Conservation (phyloP, 2,888 invertebrate species). For the Pyrochroa serraticornis region DNA sequence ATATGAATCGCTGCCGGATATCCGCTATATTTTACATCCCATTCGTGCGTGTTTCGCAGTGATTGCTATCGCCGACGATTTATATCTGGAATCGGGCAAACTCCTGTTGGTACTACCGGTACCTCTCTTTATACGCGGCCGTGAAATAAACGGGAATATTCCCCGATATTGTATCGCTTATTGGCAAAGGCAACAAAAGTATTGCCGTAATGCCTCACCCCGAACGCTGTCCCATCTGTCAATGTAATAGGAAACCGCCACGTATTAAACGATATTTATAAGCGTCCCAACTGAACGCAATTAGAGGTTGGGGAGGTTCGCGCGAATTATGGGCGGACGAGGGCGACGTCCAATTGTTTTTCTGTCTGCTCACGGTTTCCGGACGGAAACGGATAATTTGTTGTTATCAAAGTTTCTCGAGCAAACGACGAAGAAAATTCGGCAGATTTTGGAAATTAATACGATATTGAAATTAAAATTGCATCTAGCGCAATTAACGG, state of each 20-base stretch:
- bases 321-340: too few species aligned
- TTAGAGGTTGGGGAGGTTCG: not conserved
- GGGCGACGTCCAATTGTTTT: too few species aligned
- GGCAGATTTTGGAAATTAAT: too few species aligned
- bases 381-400: too few species aligned
- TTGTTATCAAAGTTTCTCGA: too few species aligned
- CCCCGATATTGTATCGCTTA: slow-evolving; percentile 9
- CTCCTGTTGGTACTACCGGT: not conserved
- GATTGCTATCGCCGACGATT: slow-evolving; percentile 36
- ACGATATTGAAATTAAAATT: too few species aligned
- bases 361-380: too few species aligned
- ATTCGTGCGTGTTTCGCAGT: slow-evolving; percentile 38
- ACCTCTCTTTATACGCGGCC: not conserved
- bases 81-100: slow-evolving; percentile 25
- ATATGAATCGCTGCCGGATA: slow-evolving; percentile 42
- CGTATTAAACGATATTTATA: slow-evolving; percentile 14
- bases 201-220: slow-evolving; percentile 5
- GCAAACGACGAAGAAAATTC: too few species aligned
- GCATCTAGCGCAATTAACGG: too few species aligned
- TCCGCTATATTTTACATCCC: slow-evolving; percentile 41
- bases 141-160: slow-evolving; percentile 7
- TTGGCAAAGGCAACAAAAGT: not conserved
- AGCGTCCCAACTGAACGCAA: not conserved
- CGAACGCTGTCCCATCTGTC: slow-evolving; percentile 4
- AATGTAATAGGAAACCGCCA: slow-evolving; percentile 7